phyloP scores from a whole-genome alignment of 1,140 invertebrate species.

The Babylonia areolata region DNA sequence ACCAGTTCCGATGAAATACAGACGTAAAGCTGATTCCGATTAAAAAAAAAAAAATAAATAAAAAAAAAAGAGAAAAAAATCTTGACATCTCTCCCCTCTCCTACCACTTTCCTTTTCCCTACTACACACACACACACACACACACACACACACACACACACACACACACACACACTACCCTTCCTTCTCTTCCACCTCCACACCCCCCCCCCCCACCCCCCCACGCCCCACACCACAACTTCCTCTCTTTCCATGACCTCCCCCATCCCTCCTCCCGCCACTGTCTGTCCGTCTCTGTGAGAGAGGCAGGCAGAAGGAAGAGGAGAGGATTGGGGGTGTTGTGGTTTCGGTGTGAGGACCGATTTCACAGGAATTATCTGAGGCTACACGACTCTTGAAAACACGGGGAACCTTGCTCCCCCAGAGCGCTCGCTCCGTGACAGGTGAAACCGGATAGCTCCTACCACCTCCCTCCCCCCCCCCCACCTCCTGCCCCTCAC shows the following conservation, averaged over 20 bases:
- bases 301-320: neutral
- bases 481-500: neutral
- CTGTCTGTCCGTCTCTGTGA: too few relatives aligned
- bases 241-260: too few relatives aligned
- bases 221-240: neutral
- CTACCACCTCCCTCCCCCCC: neutral
- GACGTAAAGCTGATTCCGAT: constrained; percentile 6
- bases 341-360: constrained; percentile 9
- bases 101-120: neutral
- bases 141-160: too few relatives aligned
- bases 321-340: neutral
- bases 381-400: constrained; percentile 11
- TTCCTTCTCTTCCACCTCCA: neutral
- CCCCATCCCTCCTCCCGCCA: too few relatives aligned
- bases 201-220: neutral
- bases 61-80: too few relatives aligned
- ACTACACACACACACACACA: neutral
- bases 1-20: neutral
- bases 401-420: neutral
- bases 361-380: constrained; percentile 32
- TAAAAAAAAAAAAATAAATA: too few relatives aligned
- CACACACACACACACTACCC: too few relatives aligned
- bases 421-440: neutral
- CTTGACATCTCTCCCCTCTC: neutral
- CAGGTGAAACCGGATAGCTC: neutral